Evolutionary conservation across 2,888 invertebrate species (phyloP).

Genomic region (Idaea dimidiata): DNA sequence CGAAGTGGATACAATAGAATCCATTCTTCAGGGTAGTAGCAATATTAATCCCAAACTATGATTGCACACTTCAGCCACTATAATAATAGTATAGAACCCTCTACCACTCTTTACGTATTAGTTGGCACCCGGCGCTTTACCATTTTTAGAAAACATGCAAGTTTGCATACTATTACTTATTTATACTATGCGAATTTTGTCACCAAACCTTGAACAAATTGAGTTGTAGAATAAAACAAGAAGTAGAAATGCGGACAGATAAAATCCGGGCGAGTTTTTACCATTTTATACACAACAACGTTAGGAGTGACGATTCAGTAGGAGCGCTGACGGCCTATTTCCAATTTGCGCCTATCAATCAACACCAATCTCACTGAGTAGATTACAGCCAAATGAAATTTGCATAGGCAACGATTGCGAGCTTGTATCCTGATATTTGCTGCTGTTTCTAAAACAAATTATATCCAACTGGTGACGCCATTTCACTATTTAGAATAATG

Average conservation of each 20-base stretch:
- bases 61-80: no score
- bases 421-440: conserved; percentile 59
- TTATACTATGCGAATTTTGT: no score
- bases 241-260: not conserved
- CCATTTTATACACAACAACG: conserved; percentile 31
- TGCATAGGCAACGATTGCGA: conserved; percentile 79
- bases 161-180: no score
- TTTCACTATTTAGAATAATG: not conserved
- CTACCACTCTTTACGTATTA: no score
- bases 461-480: not conserved
- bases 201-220: no score
- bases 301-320: conserved; percentile 39
- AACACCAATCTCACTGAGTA: conserved; percentile 85
- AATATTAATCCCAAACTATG: no score
- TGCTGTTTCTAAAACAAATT: conserved; percentile 24
- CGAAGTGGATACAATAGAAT: no score
- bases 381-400: conserved; percentile 86
- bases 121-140: no score
- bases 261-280: conserved; percentile 31
- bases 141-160: no score
- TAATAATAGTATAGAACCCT: no score
- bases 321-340: conserved; percentile 72
- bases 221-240: no score
- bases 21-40: no score
- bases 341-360: conserved; percentile 87